Evolutionary conservation across 2,113 vertebrate genomes (phyloP).

Genomic region (Cololabis saira): DNA sequence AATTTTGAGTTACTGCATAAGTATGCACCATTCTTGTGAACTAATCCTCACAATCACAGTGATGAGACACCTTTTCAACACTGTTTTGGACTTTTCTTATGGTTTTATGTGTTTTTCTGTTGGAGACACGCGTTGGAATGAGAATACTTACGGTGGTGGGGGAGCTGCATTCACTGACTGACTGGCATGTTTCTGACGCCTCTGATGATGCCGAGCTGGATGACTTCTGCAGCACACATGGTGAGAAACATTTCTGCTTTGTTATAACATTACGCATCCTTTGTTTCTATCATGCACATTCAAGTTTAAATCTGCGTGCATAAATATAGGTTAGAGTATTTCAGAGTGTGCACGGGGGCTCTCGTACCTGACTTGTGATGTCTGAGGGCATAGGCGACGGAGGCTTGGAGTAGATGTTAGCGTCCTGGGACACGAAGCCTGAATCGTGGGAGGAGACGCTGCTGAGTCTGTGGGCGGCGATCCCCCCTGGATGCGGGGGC

Average conservation of each 20-base stretch:
- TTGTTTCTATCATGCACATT: background rate
- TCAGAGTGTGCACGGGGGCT: no score
- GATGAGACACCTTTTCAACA: background rate
- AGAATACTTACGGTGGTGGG: constrained; percentile 91
- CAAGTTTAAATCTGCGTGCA: no score
- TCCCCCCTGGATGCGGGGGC: constrained; percentile 76
- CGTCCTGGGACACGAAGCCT: constrained; percentile 96
- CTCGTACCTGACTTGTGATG: constrained; percentile 94
- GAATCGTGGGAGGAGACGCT: constrained; percentile 98
- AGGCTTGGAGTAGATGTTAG: constrained; percentile 94
- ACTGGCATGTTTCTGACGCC: constrained; percentile 98
- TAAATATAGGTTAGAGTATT: no score
- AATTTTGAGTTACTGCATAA: no score
- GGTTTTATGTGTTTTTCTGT: background rate
- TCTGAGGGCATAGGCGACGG: constrained; percentile 98
- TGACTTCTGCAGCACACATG: constrained; percentile 86
- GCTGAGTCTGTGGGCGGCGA: constrained; percentile 91
- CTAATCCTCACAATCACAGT: no score
- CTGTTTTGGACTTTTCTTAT: background rate
- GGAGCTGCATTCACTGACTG: constrained; percentile 98
- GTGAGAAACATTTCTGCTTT: background rate
- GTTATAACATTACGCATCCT: background rate
- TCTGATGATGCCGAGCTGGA: constrained; percentile 97
- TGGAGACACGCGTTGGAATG: background rate
- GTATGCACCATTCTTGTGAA: no score